A percentile compares a stretch with the other conserved stretches of the same genome.
These are phyloP conservation scores for Dicentrarchus labrax DNA, from an alignment of 2,113 vertebrate genomes.

Conservation along the genomic window DNA sequence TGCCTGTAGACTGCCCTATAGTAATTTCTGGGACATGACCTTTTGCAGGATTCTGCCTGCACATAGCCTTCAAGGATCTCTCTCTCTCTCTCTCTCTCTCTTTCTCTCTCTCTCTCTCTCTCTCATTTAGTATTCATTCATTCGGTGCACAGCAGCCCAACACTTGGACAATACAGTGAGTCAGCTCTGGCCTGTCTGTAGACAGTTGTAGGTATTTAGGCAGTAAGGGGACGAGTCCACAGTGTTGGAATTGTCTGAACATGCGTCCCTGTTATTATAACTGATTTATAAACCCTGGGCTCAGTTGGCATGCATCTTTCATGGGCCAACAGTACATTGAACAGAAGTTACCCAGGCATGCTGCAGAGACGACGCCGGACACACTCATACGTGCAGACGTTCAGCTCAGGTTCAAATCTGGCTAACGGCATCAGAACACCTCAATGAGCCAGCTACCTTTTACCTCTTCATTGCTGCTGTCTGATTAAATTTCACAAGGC, in stretches of 20 bases:
- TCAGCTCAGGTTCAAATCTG: conserved; percentile 46
- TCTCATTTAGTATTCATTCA: conserved; percentile 31
- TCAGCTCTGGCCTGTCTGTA: conserved; percentile 37
- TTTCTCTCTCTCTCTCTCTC: neutral
- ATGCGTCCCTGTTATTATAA: conserved; percentile 45
- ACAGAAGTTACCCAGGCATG: conserved; percentile 48
- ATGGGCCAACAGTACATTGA: conserved; percentile 46
- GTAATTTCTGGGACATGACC: conserved; percentile 59
- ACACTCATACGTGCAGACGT: conserved; percentile 3
- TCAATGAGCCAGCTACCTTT: neutral
- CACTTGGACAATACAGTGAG: conserved; percentile 39
- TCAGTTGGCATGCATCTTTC: conserved; percentile 53
- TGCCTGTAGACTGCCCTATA: conserved; percentile 35
- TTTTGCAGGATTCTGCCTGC: conserved; percentile 34
- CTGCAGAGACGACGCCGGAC: conserved; percentile 37
- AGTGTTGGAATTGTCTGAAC: conserved; percentile 33
- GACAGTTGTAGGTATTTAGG: conserved; percentile 21
- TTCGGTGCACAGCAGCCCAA: conserved; percentile 23
- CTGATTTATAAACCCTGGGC: conserved; percentile 55
- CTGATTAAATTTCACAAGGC: conserved; percentile 55
- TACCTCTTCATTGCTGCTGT: conserved; percentile 44
- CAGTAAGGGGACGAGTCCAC: neutral
- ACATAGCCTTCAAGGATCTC: conserved; percentile 14
- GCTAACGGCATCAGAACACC: conserved; percentile 19
- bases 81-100: neutral